Evolutionary conservation across 2,113 vertebrate genomes (phyloP).

Genomic region (Cervus canadensis): DNA sequence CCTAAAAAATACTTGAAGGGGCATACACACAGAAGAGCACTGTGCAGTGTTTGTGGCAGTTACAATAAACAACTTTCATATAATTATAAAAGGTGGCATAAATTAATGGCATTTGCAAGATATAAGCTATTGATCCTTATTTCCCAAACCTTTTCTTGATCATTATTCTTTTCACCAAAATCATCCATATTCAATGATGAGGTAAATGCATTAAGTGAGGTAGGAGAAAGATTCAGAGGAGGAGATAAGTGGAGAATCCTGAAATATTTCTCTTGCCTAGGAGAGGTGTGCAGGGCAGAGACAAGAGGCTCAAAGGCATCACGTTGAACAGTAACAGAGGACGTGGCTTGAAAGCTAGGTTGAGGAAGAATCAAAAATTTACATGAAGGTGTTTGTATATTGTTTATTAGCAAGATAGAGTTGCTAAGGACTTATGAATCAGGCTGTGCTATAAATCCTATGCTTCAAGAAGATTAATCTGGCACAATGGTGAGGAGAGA

Average conservation of each 20-base stretch:
- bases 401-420: neutral
- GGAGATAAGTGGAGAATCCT: neutral
- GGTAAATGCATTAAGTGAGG: neutral
- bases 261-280: neutral
- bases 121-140: neutral
- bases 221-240: neutral
- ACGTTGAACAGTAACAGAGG: fast-evolving
- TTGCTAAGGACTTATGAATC: neutral
- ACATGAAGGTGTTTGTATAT: neutral
- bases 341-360: neutral
- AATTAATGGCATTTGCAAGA: neutral
- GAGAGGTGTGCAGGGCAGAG: neutral
- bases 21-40: fast-evolving
- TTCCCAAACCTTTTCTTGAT: neutral
- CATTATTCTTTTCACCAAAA: neutral
- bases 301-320: neutral
- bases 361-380: neutral
- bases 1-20: neutral
- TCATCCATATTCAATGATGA: neutral
- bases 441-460: neutral
- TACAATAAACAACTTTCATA: neutral
- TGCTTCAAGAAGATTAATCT: constrained; percentile 35
- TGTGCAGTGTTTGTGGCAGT: neutral
- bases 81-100: fast-evolving
- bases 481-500: neutral